A percentile compares a stretch with the other conserved stretches of the same genome.
Conservation (phyloP, 2,113 vertebrate species). For the Cebidichthys violaceus region DNA sequence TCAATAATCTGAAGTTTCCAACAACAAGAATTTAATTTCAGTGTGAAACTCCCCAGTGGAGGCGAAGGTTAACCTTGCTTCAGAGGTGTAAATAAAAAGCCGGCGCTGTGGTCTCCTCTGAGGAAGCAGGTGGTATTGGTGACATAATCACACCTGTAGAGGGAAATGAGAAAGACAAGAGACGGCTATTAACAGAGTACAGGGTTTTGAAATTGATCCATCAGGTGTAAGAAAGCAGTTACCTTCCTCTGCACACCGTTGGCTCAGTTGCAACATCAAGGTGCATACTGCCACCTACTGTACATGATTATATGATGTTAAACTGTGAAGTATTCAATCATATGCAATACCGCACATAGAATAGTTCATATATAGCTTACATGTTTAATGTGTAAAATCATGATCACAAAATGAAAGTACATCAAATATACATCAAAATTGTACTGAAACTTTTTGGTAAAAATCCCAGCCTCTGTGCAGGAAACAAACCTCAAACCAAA, state of each 20-base stretch:
- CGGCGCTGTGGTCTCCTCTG: not conserved
- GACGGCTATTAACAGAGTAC: not conserved
- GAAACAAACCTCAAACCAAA: not conserved
- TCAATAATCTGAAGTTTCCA: conserved; percentile 5
- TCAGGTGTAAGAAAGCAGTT: conserved; percentile 32
- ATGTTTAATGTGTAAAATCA: not conserved
- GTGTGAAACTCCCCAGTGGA: not conserved
- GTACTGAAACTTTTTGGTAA: not conserved
- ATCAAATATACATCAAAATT: not conserved
- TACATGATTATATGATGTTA: not conserved
- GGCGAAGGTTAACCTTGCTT: conserved; percentile 7
- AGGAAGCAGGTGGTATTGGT: not conserved
- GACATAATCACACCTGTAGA: not conserved
- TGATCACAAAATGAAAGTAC: not conserved
- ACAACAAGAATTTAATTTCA: conserved; percentile 22
- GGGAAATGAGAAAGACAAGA: not conserved
- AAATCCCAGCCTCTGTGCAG: not conserved
- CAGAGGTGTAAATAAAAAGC: not conserved
- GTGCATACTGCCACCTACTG: conserved; percentile 55
- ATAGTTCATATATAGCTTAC: not conserved
- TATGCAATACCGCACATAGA: not conserved
- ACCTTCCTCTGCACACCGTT: not conserved
- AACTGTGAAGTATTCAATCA: not conserved
- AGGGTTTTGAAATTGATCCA: not conserved
- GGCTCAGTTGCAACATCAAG: conserved; percentile 8